A percentile compares a stretch with the other conserved stretches of the same genome.
These are phyloP conservation scores for Hydropsyche tenuis DNA, from an alignment of 1,140 invertebrate species.

Conservation along the genomic window DNA sequence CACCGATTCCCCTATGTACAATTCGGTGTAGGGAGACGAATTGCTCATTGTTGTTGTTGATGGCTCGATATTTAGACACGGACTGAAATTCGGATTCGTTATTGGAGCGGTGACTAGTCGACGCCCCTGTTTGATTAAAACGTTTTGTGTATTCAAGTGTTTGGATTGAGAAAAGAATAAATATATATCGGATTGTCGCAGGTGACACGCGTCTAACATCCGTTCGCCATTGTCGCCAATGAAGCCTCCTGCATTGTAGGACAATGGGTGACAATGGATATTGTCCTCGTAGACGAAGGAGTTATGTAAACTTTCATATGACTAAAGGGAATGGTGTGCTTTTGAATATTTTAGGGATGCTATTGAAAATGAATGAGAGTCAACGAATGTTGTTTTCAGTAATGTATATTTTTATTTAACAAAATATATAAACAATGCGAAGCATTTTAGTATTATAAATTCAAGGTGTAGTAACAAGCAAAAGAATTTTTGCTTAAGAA, in stretches of 20 bases:
- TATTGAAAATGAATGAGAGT: too few relatives aligned
- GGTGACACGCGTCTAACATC: conserved; percentile 48
- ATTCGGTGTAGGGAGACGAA: conserved; percentile 39
- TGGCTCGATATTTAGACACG: conserved; percentile 42
- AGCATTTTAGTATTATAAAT: too few relatives aligned
- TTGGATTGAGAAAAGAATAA: conserved; percentile 39
- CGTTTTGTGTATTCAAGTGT: conserved; percentile 48
- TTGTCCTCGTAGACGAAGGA: conserved; percentile 12
- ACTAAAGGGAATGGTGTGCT: too few relatives aligned
- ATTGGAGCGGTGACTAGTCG: conserved; percentile 22
- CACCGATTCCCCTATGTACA: conserved; percentile 37
- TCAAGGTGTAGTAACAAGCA: too few relatives aligned
- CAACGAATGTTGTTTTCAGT: too few relatives aligned
- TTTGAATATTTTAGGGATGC: too few relatives aligned
- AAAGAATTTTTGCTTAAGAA: too few relatives aligned
- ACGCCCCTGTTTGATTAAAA: conserved; percentile 42
- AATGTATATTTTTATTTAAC: too few relatives aligned
- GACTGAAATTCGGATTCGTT: conserved; percentile 45
- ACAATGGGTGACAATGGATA: neutral
- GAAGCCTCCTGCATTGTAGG: neutral
- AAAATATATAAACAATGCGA: too few relatives aligned
- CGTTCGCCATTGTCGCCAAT: conserved; percentile 39
- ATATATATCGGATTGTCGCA: conserved; percentile 28
- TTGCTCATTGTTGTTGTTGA: conserved; percentile 41
- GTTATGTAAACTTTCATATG: too few relatives aligned